Evolutionary conservation across 1,140 invertebrate genomes (phyloP).

Genomic region (Drosophila mayri): DNA sequence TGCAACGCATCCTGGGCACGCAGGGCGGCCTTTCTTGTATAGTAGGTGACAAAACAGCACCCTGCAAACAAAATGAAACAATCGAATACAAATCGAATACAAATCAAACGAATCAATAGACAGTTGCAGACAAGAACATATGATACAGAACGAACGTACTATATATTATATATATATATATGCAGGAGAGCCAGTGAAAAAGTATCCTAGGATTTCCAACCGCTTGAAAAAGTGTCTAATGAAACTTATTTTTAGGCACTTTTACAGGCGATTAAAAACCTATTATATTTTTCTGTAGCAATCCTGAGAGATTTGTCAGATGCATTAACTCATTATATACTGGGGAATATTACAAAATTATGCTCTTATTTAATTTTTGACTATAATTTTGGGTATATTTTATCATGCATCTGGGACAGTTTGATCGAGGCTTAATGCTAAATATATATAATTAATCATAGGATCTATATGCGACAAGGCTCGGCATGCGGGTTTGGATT

Average conservation of each 20-base stretch:
- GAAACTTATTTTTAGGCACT: too few species aligned
- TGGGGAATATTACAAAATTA: conserved; percentile 28
- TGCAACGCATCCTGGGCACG: conserved; percentile 99
- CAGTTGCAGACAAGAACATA: conserved; percentile 61
- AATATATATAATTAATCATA: not conserved
- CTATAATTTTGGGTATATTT: not conserved
- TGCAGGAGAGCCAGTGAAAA: not conserved
- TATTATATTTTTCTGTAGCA: too few species aligned
- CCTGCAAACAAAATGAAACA: conserved; percentile 94
- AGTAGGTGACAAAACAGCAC: conserved; percentile 99
- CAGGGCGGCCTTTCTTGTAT: conserved; percentile 97
- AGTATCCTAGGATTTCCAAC: too few species aligned
- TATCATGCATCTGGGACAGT: conserved; percentile 35
- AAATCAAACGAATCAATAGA: conserved; percentile 63
- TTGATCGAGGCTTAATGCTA: conserved; percentile 7
- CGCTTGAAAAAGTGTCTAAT: too few species aligned
- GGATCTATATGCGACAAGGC: conserved; percentile 9
- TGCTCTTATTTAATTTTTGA: not conserved
- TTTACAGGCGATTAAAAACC: not conserved
- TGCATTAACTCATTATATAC: conserved; percentile 20
- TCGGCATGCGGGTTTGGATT: conserved; percentile 39
- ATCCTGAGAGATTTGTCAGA: not conserved
- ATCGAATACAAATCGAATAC: conserved; percentile 82
- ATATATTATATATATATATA: conserved; percentile 17
- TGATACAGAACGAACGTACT: conserved; percentile 58